Base-by-base conservation (phyloP, 2,888 invertebrate genomes). In the Drosophila neotestacea region DNA sequence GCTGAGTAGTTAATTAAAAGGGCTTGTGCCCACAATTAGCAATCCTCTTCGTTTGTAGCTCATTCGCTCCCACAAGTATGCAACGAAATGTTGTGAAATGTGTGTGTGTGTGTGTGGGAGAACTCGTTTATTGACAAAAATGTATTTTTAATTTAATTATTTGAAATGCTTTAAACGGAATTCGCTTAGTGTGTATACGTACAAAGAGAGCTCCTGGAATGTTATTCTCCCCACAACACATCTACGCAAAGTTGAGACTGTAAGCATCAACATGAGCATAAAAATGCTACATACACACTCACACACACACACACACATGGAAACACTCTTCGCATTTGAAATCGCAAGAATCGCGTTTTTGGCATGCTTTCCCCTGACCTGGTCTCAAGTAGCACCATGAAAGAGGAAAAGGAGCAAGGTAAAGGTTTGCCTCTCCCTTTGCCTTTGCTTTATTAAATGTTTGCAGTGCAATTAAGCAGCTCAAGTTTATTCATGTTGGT, bases 391-490 rank as follows among this genome's bases (percentile, higher is more conserved):
- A 30, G 22, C 59, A 32, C 13, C 13, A 16, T 32, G 54, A 27
- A 48, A 39, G 36, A 27, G 47, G 9, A 52, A 47, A 30, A 30
- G 51, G 36, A 27, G 30, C 11, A 27, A 48, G 42, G 63, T 34
- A 62, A 58, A 56, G 52, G 55, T 62, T 71, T 70, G 48, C 66
- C 46, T 76, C 66, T 75, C 55, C 67, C 41, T 73, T 69, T 67
- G 22, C 39, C 39, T 48, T 38, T 36, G 54, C 70, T 60, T 76
- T 76, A 70, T 71, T 73, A 77, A 75, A 81, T 80, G 79, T 84
- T 86, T 73, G 79, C 76, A 68, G 71, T 81, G 86, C 86, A 86
- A 85, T 86, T 85, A 81, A 84, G 72, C 69, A 73, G 74, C 77
- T 83, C 46, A 69, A 75, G 48, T 48, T 42, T 48, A 55, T 51